Conservation (phyloP, 2,797 vertebrate species). For the Oophaga sylvatica region DNA sequence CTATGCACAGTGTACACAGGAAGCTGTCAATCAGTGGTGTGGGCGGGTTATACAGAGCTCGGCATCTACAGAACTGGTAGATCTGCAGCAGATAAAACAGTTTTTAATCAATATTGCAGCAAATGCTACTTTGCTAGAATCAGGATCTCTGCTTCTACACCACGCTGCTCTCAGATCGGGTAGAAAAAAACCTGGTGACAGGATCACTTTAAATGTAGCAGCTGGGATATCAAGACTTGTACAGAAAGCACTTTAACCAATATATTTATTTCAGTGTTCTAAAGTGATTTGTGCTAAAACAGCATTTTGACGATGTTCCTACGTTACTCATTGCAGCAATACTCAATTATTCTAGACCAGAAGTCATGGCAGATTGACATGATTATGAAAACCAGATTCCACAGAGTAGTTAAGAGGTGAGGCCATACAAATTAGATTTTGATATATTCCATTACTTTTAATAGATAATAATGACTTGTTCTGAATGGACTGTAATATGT, state of each 20-base stretch:
- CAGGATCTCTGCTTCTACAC: too few species aligned
- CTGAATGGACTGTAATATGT: not conserved
- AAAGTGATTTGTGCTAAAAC: slow-evolving; percentile 9
- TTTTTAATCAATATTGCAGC: too few species aligned
- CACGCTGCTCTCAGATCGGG: too few species aligned
- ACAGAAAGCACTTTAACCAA: not conserved
- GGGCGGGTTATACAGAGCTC: too few species aligned
- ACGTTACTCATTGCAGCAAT: not conserved
- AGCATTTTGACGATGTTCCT: not conserved
- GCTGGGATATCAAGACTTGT: not conserved
- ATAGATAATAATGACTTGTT: slow-evolving; percentile 11
- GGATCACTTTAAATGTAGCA: too few species aligned
- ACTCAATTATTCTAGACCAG: slow-evolving; percentile 11
- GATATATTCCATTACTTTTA: slow-evolving; percentile 14
- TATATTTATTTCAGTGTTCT: not conserved
- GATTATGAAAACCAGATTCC: slow-evolving; percentile 20
- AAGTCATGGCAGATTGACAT: slow-evolving; percentile 23
- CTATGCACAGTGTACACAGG: too few species aligned
- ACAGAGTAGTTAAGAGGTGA: not conserved
- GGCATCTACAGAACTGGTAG: too few species aligned
- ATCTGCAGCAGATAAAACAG: too few species aligned
- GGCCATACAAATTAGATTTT: slow-evolving; percentile 20
- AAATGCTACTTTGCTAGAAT: too few species aligned
- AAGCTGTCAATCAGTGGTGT: too few species aligned
- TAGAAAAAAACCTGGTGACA: too few species aligned